These are phyloP conservation scores for Hyla sarda DNA, from an alignment of 2,113 vertebrate genomes.

Conservation along the genomic window DNA sequence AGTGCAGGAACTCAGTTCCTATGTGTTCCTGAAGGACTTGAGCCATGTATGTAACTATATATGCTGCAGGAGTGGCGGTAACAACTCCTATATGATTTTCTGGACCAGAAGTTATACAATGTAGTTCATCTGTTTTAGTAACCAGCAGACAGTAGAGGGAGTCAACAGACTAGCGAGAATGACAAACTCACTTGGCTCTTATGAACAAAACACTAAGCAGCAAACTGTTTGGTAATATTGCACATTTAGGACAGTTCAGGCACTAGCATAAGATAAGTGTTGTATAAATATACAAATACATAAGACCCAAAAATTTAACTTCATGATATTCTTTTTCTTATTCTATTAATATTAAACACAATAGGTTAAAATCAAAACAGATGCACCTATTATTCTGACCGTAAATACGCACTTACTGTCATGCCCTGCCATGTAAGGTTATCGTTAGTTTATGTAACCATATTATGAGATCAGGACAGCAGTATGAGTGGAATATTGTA, in stretches of 20 bases:
- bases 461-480: background rate
- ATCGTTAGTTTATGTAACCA: background rate
- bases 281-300: background rate
- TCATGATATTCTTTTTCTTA: background rate
- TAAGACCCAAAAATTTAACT: background rate
- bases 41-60: no score
- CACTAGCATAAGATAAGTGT: background rate
- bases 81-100: no score
- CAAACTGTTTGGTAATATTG: no score
- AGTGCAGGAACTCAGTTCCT: no score
- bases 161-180: background rate
- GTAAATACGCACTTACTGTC: background rate
- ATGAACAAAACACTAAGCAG: background rate
- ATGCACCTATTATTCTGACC: background rate
- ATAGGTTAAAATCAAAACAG: background rate
- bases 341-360: background rate
- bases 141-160: slow-evolving; percentile 24
- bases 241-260: background rate
- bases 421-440: background rate
- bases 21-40: no score
- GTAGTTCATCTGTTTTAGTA: background rate
- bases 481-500: no score
- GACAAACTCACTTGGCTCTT: background rate
- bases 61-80: no score
- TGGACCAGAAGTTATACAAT: no score